Evolutionary conservation across 2,797 vertebrate genomes (phyloP).

Genomic region (Heterohyrax brucei): DNA sequence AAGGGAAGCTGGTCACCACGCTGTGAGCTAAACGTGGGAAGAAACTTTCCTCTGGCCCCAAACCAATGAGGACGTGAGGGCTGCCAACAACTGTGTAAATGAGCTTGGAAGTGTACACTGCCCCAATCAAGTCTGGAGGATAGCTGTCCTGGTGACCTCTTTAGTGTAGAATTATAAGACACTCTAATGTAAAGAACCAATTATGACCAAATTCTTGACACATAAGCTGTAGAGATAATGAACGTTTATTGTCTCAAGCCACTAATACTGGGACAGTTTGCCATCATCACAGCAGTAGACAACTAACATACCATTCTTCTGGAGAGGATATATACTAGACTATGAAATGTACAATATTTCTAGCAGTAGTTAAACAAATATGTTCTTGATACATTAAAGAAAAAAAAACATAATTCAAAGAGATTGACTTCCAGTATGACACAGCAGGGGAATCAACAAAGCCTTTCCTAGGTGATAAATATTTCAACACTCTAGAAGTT

Average conservation of each 20-base stretch:
- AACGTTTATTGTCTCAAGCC: not conserved
- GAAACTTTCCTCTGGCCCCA: not conserved
- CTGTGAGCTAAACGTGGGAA: not conserved
- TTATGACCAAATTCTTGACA: not conserved
- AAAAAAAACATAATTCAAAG: not conserved
- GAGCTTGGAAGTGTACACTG: not conserved
- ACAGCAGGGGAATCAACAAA: not conserved
- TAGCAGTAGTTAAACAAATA: not conserved
- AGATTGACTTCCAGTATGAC: not conserved
- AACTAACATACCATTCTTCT: not conserved
- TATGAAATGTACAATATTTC: conserved; percentile 9
- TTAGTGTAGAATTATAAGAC: not conserved
- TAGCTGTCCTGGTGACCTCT: not conserved
- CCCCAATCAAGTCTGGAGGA: not conserved
- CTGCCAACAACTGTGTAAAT: not conserved
- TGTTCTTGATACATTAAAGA: not conserved
- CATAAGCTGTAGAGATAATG: not conserved
- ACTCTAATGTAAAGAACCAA: not conserved
- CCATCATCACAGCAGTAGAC: not conserved
- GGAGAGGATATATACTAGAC: not conserved
- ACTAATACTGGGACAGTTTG: not conserved
- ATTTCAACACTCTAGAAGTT: not conserved
- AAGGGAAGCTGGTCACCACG: not conserved
- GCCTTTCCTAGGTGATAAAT: not conserved
- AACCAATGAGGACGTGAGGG: not conserved